Evolutionary conservation across 2,113 vertebrate genomes (phyloP).

Genomic region (Gorilla gorilla): DNA sequence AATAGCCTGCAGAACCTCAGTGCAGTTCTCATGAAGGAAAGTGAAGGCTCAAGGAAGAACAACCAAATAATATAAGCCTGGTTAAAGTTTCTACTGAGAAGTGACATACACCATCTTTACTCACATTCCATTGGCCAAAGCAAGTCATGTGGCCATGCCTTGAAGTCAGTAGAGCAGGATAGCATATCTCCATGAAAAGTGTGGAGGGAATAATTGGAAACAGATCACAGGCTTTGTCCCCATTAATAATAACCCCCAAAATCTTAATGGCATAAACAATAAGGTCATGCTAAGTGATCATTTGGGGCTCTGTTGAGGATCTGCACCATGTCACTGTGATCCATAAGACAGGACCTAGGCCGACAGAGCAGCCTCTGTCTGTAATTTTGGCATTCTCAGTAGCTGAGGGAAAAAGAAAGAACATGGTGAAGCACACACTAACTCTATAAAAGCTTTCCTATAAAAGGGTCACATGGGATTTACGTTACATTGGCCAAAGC

Average conservation of each 20-base stretch:
- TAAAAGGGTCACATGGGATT: not conserved
- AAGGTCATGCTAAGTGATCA: not conserved
- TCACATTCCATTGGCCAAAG: not conserved
- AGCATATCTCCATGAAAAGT: not conserved
- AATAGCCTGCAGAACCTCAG: not conserved
- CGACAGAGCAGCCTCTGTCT: not conserved
- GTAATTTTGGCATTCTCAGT: not conserved
- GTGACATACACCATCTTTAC: not conserved
- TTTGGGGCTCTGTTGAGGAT: not conserved
- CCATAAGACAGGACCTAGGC: not conserved
- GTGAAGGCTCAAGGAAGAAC: not conserved
- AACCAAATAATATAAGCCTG: not conserved
- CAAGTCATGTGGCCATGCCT: not conserved
- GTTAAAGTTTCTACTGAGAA: not conserved
- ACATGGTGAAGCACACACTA: not conserved
- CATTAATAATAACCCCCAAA: not conserved
- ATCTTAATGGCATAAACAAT: not conserved
- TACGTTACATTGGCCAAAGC: not conserved
- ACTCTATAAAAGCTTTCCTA: not conserved
- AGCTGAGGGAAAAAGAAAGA: not conserved
- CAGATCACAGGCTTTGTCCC: not conserved
- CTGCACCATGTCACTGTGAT: not conserved
- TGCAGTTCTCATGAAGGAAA: not conserved
- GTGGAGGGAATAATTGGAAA: not conserved
- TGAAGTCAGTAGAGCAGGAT: not conserved